Conservation (phyloP, 2,113 vertebrate genomes). For the Chlamydotis undulata region DNA sequence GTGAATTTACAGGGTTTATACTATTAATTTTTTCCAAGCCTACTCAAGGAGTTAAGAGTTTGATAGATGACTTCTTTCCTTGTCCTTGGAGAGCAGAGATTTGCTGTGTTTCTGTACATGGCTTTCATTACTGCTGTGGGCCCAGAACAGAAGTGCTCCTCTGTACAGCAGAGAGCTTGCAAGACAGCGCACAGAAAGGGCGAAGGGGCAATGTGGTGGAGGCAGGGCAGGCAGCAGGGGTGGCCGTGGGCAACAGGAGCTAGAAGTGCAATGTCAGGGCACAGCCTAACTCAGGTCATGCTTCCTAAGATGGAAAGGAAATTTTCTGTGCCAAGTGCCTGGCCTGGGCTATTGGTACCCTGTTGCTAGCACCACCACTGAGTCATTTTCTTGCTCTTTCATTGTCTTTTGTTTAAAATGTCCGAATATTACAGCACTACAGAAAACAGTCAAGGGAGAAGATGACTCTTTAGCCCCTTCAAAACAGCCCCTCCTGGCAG, state of each 20-base stretch:
- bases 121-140: neutral
- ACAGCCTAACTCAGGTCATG: neutral
- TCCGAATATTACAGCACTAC: neutral
- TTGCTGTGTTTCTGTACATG: neutral
- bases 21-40: neutral
- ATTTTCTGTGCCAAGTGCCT: neutral
- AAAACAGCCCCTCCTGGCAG: neutral
- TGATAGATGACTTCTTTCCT: neutral
- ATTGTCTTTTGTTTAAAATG: neutral
- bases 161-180: neutral
- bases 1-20: neutral
- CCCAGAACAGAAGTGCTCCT: neutral
- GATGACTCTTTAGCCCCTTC: rapidly evolving
- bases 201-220: rapidly evolving
- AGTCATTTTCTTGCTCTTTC: neutral
- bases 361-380: neutral
- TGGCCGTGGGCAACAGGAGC: neutral
- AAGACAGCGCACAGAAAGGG: neutral
- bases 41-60: neutral
- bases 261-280: neutral
- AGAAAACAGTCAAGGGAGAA: neutral
- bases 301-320: neutral
- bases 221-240: neutral
- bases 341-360: neutral
- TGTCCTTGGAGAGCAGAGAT: neutral